Percentiles rank a stretch among this genome's conserved stretches.
Evolutionary conservation across 1,140 invertebrate genomes (phyloP).

Genomic region (Dysdera silvatica): DNA sequence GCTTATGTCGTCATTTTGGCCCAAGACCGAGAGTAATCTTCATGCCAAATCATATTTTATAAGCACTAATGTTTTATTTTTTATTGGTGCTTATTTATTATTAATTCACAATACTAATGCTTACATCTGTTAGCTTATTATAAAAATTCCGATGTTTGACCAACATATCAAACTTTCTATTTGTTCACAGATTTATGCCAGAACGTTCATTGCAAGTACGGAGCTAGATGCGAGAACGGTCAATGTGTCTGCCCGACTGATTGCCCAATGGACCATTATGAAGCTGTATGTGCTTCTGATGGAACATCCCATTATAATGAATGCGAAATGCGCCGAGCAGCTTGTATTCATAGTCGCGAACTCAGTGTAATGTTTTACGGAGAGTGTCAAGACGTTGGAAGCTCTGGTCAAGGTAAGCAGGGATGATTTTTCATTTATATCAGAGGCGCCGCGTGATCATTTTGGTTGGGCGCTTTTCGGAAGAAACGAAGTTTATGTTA

Average conservation of each 20-base stretch:
- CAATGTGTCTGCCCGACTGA: conserved; percentile 7
- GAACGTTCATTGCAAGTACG: conserved; percentile 8
- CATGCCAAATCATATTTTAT: no score
- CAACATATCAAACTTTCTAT: no score
- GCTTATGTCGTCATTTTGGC: no score
- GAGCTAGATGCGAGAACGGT: conserved; percentile 13
- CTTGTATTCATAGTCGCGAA: conserved; percentile 43
- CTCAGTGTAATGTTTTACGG: conserved; percentile 8
- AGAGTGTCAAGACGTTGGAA: conserved; percentile 39
- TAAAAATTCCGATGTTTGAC: no score
- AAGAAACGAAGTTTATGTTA: no score
- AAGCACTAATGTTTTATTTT: no score
- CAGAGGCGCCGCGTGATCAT: no score
- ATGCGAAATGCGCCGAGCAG: conserved; percentile 17
- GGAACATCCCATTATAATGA: conserved; percentile 23
- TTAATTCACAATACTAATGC: no score
- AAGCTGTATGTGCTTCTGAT: conserved; percentile 23
- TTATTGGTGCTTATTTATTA: no score
- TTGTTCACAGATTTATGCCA: conserved; percentile 5
- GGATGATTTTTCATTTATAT: background rate
- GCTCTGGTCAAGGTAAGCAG: conserved; percentile 18
- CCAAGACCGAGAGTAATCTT: no score
- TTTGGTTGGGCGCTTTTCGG: no score
- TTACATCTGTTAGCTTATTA: no score
- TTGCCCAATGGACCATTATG: background rate